Percentiles rank a stretch among this genome's conserved stretches.
phyloP scores from a whole-genome alignment of 1,140 invertebrate species.

The Drosophila burlai region DNA sequence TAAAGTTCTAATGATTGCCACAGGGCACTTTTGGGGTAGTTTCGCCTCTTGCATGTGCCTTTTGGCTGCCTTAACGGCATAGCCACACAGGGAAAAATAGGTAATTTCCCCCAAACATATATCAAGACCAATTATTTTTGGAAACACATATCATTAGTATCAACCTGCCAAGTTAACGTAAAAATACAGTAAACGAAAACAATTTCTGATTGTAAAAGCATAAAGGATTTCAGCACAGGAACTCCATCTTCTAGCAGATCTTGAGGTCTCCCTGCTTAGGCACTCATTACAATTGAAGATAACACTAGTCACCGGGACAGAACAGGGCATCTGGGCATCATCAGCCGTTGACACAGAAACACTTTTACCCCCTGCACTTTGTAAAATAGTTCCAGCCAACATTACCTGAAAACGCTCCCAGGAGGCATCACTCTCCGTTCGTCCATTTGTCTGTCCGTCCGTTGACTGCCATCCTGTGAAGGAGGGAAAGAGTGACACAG shows the following conservation, averaged over 20 bases:
- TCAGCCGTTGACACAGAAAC: conserved; percentile 8
- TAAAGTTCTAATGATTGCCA: conserved; percentile 50
- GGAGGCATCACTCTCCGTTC: conserved; percentile 33
- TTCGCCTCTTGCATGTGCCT: conserved; percentile 10
- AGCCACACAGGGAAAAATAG: background rate
- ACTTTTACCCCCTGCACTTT: conserved; percentile 25
- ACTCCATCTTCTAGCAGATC: too few relatives aligned
- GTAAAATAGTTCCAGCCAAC: conserved; percentile 12
- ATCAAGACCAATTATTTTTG: conserved; percentile 3
- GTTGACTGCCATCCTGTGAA: conserved; percentile 3
- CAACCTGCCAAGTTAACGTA: background rate
- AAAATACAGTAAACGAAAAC: background rate
- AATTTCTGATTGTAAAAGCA: background rate
- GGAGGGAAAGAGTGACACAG: conserved; percentile 4
- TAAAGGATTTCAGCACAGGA: too few relatives aligned
- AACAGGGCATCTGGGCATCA: conserved; percentile 5
- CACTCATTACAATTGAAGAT: background rate
- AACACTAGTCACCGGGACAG: background rate
- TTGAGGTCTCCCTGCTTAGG: background rate
- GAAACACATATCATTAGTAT: background rate
- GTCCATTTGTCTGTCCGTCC: conserved; percentile 14
- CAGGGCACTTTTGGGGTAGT: conserved; percentile 26
- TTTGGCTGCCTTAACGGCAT: background rate
- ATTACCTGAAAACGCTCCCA: conserved; percentile 38
- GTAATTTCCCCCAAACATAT: conserved; percentile 12